Percentiles rank a stretch among this genome's conserved stretches.
phyloP scores from a whole-genome alignment of 2,888 invertebrate genomes.

The Stenurella melanura region DNA sequence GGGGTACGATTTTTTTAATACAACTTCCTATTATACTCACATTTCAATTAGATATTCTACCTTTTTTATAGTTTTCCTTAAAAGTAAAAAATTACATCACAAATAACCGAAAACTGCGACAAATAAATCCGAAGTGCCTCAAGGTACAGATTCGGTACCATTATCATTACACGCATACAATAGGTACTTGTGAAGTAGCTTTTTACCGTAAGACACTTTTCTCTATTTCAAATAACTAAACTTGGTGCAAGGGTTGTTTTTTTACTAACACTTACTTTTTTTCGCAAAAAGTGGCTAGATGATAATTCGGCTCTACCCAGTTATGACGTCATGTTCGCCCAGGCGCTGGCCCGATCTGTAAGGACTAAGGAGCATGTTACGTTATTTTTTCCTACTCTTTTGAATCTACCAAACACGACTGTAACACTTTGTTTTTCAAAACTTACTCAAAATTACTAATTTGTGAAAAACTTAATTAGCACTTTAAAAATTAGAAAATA shows the following conservation, averaged over 20 bases:
- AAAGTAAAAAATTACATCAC: conserved; percentile 29
- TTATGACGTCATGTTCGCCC: conserved; percentile 82
- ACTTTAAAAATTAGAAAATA: neutral
- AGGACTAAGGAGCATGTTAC: conserved; percentile 70
- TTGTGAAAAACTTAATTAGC: neutral
- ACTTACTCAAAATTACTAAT: conserved; percentile 43
- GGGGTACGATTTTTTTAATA: conserved; percentile 82
- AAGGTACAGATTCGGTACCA: neutral
- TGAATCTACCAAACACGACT: conserved; percentile 10
- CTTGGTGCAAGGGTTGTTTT: conserved; percentile 49
- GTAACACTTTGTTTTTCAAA: conserved; percentile 16
- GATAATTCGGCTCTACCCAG: conserved; percentile 82
- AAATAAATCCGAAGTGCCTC: neutral
- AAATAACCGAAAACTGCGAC: neutral
- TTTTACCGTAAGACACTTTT: conserved; percentile 5
- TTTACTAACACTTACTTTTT: conserved; percentile 57
- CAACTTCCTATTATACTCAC: conserved; percentile 23
- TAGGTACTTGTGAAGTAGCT: neutral
- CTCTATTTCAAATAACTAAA: conserved; percentile 30
- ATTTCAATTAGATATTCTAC: conserved; percentile 30
- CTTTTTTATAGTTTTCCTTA: conserved; percentile 21
- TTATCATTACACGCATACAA: neutral
- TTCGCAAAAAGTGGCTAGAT: conserved; percentile 79
- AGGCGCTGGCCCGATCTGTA: conserved; percentile 83
- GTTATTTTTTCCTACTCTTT: conserved; percentile 38